Percentiles rank a stretch among this genome's conserved stretches.
Conservation (phyloP, 2,113 vertebrate genomes). For the Helogale parvula region DNA sequence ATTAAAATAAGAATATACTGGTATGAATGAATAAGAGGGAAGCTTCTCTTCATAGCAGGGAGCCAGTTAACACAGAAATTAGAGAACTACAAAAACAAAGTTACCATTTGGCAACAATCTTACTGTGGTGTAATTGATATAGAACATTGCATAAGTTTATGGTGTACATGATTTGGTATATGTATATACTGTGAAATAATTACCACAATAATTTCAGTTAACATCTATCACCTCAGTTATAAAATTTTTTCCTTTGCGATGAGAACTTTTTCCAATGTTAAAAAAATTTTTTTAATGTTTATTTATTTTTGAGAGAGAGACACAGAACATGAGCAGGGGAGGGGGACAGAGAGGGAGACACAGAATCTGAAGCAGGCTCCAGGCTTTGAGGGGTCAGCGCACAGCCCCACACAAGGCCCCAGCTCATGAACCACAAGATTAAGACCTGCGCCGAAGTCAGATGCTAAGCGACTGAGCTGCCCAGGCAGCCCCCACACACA, state of each 20-base stretch:
- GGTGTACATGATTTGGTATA: not conserved
- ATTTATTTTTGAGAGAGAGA: no score
- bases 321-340: no score
- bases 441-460: no score
- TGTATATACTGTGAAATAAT: not conserved
- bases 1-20: not conserved
- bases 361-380: no score
- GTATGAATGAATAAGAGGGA: not conserved
- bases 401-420: no score
- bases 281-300: no score
- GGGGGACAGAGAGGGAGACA: no score
- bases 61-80: not conserved
- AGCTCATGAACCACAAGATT: no score
- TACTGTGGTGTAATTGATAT: not conserved
- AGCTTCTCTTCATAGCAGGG: not conserved
- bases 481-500: no score
- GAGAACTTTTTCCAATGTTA: not conserved
- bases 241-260: not conserved
- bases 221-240: not conserved
- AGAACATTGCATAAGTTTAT: not conserved
- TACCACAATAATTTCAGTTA: not conserved
- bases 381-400: no score
- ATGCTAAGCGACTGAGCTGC: no score
- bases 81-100: not conserved
- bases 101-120: not conserved